Percentiles rank a stretch among this genome's conserved stretches.
Conservation (phyloP, 2,888 invertebrate genomes). For the Nemoura dubitans region DNA sequence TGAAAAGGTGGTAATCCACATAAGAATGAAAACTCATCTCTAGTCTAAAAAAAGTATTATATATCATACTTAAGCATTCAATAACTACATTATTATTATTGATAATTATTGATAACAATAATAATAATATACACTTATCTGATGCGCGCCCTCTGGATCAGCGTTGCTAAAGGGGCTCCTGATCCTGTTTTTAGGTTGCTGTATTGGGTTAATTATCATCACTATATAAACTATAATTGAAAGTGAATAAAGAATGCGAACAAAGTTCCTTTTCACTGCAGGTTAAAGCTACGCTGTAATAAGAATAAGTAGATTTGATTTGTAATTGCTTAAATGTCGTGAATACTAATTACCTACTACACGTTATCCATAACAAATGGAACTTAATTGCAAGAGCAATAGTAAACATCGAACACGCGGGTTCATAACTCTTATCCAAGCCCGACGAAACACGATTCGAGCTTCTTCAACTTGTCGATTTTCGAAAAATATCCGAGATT, state of each 20-base stretch:
- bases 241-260: neutral
- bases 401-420: neutral
- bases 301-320: constrained; percentile 7
- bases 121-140: neutral
- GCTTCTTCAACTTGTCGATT: neutral
- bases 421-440: neutral
- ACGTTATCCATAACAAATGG: neutral
- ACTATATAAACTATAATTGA: neutral
- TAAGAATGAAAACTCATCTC: constrained; percentile 31
- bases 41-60: neutral
- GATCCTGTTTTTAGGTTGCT: neutral
- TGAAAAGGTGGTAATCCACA: constrained; percentile 2
- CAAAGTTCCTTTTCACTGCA: constrained; percentile 9
- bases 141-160: neutral
- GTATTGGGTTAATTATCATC: neutral
- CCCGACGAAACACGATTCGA: neutral
- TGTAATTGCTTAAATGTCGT: neutral
- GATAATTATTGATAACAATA: neutral
- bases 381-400: neutral
- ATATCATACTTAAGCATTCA: neutral
- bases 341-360: neutral
- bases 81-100: neutral
- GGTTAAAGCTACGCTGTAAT: constrained; percentile 7
- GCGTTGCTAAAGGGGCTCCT: neutral
- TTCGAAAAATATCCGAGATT: neutral